Conservation (phyloP, 2,797 vertebrate genomes). For the Danio kyathit region DNA sequence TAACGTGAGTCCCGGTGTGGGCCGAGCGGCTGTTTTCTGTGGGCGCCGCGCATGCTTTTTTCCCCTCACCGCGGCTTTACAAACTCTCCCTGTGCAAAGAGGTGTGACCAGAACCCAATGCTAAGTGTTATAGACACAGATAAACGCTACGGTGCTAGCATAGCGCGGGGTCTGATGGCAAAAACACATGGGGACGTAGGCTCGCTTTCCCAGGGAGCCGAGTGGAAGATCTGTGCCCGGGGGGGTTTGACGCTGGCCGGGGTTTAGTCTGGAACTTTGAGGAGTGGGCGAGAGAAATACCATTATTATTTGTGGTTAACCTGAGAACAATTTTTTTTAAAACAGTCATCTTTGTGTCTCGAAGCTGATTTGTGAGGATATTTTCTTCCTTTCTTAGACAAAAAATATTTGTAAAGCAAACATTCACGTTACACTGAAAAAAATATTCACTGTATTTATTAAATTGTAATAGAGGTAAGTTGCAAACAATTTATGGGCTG, state of each 20-base stretch:
- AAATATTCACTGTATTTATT: too few relatives aligned
- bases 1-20: conserved; percentile 86
- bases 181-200: conserved; percentile 76
- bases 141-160: conserved; percentile 67
- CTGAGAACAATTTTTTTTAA: conserved; percentile 16
- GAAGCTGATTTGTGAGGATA: too few relatives aligned
- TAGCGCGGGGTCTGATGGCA: conserved; percentile 76
- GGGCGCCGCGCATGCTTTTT: conserved; percentile 85
- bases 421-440: too few relatives aligned
- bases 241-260: conserved; percentile 41
- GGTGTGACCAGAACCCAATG: conserved; percentile 85
- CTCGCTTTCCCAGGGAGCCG: conserved; percentile 67
- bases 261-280: conserved; percentile 41
- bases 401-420: too few relatives aligned
- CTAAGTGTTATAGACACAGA: conserved; percentile 78
- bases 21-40: conserved; percentile 87
- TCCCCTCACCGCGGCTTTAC: conserved; percentile 79
- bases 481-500: too few relatives aligned
- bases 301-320: conserved; percentile 18
- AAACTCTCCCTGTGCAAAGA: conserved; percentile 82
- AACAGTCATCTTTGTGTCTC: conserved; percentile 21
- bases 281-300: conserved; percentile 37
- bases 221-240: conserved; percentile 49
- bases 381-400: too few relatives aligned
- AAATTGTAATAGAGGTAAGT: too few relatives aligned